Conservation (phyloP, 1,140 invertebrate species). For the Sipha flava region DNA sequence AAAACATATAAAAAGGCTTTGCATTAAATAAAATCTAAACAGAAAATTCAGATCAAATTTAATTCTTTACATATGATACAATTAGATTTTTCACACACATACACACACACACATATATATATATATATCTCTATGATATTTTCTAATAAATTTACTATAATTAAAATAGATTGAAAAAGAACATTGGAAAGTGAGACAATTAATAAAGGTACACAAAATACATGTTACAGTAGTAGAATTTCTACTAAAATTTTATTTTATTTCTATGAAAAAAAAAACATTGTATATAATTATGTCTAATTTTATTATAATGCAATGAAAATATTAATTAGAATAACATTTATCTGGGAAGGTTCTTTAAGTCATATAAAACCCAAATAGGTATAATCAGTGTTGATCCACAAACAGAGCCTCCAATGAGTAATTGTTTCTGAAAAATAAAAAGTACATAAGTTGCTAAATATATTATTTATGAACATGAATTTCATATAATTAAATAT, state of each 20-base stretch:
- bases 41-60: too few relatives aligned
- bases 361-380: constrained; percentile 13
- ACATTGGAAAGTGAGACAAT: too few relatives aligned
- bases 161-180: too few relatives aligned
- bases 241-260: neutral
- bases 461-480: neutral
- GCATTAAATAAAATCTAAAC: too few relatives aligned
- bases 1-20: too few relatives aligned
- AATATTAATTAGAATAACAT: neutral
- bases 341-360: neutral
- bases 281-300: neutral
- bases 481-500: too few relatives aligned
- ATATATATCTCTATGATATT: too few relatives aligned
- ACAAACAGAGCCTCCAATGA: constrained; percentile 13
- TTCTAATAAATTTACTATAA: too few relatives aligned
- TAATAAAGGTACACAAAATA: too few relatives aligned
- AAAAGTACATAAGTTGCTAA: neutral
- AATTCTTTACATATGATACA: too few relatives aligned
- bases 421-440: constrained; percentile 13
- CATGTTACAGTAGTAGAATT: neutral
- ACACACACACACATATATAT: too few relatives aligned
- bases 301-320: neutral
- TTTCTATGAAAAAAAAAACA: neutral
- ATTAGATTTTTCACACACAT: too few relatives aligned
- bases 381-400: constrained; percentile 12